A percentile compares a stretch with the other conserved stretches of the same genome.
Conservation (phyloP, 2,113 vertebrate genomes). For the Leptobrachium leishanense region DNA sequence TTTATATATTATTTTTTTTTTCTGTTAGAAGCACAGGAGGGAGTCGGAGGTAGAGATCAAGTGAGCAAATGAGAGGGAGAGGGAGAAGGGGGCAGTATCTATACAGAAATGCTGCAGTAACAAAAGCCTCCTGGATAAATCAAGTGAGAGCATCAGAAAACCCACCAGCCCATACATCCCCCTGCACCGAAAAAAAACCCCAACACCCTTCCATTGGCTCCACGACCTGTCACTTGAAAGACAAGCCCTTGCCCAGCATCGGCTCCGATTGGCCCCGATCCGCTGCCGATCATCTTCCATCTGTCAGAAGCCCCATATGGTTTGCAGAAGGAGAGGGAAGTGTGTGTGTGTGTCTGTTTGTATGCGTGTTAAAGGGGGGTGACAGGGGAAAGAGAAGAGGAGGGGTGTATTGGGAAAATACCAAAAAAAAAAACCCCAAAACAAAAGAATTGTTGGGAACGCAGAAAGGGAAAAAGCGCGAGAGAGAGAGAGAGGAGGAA, state of each 20-base stretch:
- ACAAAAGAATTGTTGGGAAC: neutral
- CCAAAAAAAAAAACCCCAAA: neutral
- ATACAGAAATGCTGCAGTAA: constrained; percentile 32
- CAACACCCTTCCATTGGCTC: constrained; percentile 37
- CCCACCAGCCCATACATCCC: constrained; percentile 13
- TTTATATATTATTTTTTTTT: neutral
- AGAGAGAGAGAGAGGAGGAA: neutral
- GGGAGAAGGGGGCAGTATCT: neutral
- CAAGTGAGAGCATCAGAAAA: constrained; percentile 18
- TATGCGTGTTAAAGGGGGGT: constrained; percentile 40
- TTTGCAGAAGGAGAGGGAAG: constrained; percentile 46
- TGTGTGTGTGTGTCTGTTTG: constrained; percentile 41
- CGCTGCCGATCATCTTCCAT: constrained; percentile 40
- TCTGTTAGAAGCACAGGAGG: constrained; percentile 11
- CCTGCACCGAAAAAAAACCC: neutral
- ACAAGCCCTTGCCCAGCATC: constrained; percentile 21
- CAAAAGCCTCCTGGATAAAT: constrained; percentile 41
- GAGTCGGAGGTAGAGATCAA: constrained; percentile 14
- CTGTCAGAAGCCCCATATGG: constrained; percentile 48
- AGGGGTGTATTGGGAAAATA: constrained; percentile 15
- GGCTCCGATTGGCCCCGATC: constrained; percentile 20
- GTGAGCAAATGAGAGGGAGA: constrained; percentile 2
- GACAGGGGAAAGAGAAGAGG: constrained; percentile 30
- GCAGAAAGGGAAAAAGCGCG: neutral
- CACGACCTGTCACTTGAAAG: constrained; percentile 2